Percentiles rank a stretch among this genome's conserved stretches.
phyloP scores from a whole-genome alignment of 2,888 invertebrate genomes.

The Apodemia mormo region DNA sequence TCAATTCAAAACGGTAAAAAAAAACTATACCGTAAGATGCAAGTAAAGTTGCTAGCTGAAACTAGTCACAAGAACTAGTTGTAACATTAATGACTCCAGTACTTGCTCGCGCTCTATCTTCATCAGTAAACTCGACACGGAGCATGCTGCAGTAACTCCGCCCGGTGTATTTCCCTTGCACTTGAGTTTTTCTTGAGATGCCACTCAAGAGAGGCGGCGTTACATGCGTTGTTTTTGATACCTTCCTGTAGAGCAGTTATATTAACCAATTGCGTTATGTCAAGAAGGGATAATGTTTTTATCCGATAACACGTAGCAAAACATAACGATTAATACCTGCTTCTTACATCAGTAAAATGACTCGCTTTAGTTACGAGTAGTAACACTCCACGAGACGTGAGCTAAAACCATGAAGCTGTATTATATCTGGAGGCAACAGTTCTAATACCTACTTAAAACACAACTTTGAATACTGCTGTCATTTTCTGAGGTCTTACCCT shows the following conservation, averaged over 20 bases:
- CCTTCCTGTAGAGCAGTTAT: neutral
- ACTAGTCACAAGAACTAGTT: neutral
- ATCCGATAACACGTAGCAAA: too few relatives aligned
- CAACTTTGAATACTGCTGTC: too few relatives aligned
- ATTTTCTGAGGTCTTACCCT: too few relatives aligned
- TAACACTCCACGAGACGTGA: too few relatives aligned
- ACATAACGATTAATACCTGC: too few relatives aligned
- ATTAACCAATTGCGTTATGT: neutral
- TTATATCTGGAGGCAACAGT: too few relatives aligned
- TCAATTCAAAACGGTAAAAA: neutral
- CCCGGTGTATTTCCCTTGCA: constrained; percentile 30
- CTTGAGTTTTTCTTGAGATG: constrained; percentile 32
- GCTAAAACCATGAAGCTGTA: too few relatives aligned
- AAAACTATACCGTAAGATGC: neutral
- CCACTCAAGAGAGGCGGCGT: constrained; percentile 25
- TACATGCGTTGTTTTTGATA: constrained; percentile 30
- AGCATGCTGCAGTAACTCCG: constrained; percentile 25
- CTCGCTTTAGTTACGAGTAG: too few relatives aligned
- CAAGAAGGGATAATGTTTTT: neutral
- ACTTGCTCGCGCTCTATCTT: neutral
- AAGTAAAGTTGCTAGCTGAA: neutral
- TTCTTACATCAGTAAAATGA: too few relatives aligned
- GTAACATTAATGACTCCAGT: constrained; percentile 3
- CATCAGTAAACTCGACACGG: neutral
- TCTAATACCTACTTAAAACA: too few relatives aligned